Evolutionary conservation across 2,797 vertebrate genomes (phyloP).

Genomic region (Octomys mimax): DNA sequence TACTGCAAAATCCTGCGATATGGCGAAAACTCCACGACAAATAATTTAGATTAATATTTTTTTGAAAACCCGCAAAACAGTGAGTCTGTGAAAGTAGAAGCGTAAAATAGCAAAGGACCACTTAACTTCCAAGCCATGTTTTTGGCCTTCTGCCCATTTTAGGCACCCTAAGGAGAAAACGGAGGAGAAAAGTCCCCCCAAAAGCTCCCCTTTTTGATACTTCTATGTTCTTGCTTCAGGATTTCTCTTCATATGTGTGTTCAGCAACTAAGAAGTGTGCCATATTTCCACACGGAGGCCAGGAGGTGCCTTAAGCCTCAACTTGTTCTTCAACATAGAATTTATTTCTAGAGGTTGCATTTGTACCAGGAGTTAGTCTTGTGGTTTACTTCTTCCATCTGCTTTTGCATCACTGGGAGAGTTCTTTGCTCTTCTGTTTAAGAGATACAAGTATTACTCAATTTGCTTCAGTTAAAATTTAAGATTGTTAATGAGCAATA

Average conservation of each 20-base stretch:
- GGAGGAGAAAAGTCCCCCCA: neutral
- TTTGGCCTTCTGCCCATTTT: neutral
- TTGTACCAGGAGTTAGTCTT: neutral
- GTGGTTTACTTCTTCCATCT: neutral
- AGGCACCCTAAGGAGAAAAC: neutral
- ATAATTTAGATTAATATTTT: too few relatives aligned
- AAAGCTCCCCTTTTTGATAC: neutral
- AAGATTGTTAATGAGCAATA: neutral
- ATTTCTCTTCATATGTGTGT: neutral
- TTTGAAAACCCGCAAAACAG: too few relatives aligned
- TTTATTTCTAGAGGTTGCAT: neutral
- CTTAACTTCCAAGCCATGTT: neutral
- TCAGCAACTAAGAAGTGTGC: too few relatives aligned
- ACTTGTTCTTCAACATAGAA: neutral
- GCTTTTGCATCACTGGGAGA: neutral
- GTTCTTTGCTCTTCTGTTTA: neutral
- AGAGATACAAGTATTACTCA: neutral
- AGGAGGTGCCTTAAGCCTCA: neutral
- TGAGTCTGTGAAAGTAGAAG: too few relatives aligned
- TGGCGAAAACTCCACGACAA: too few relatives aligned
- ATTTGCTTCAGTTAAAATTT: neutral
- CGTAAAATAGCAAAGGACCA: too few relatives aligned
- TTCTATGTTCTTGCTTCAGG: neutral
- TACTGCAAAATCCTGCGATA: too few relatives aligned
- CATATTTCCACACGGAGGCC: neutral